Conservation (phyloP, 2,888 invertebrate genomes). For the Spodoptera littoralis region DNA sequence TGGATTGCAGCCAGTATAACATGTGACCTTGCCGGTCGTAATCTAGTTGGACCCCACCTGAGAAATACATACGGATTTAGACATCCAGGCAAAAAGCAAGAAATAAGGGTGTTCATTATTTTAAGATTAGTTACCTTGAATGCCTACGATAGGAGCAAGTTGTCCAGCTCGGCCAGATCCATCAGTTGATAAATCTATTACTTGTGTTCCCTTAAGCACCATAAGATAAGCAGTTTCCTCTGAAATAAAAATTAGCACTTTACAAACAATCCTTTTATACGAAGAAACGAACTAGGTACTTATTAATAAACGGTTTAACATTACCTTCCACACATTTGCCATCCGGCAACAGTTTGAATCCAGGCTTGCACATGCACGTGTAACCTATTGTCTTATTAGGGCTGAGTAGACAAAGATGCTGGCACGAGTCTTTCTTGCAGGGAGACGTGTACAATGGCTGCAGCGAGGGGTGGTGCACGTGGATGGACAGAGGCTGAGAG, state of each 20-base stretch:
- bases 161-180: conserved; percentile 94
- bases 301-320: neutral
- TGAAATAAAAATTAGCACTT: conserved; percentile 61
- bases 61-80: conserved; percentile 62
- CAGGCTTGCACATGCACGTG: conserved; percentile 97
- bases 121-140: conserved; percentile 80
- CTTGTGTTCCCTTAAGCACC: conserved; percentile 96
- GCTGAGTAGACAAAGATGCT: conserved; percentile 97
- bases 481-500: conserved; percentile 97
- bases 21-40: conserved; percentile 95
- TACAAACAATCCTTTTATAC: neutral
- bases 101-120: neutral
- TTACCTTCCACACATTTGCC: conserved; percentile 92
- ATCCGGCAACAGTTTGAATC: conserved; percentile 91
- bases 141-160: conserved; percentile 95
- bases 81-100: neutral
- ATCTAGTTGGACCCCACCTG: conserved; percentile 95
- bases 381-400: conserved; percentile 92
- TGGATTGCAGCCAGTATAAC: conserved; percentile 95
- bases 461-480: conserved; percentile 97
- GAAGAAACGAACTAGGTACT: neutral
- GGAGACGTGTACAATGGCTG: conserved; percentile 95
- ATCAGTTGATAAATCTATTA: conserved; percentile 94
- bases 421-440: conserved; percentile 91
- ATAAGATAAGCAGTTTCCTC: conserved; percentile 97